phyloP scores from a whole-genome alignment of 2,113 vertebrate genomes.

The Dendrocopos noguchii region DNA sequence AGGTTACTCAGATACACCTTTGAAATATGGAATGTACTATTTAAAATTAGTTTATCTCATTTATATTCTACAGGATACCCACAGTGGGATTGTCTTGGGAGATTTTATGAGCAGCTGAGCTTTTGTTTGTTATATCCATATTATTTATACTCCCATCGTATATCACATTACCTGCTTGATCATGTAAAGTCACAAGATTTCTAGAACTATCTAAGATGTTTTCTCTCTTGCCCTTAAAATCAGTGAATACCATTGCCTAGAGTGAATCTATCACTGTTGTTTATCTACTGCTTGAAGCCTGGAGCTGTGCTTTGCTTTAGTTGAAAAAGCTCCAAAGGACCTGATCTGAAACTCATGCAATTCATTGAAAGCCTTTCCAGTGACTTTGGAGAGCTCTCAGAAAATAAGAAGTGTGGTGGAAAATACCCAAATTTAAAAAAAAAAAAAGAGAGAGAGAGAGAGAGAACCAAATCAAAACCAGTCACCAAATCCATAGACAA shows the following conservation, averaged over 20 bases:
- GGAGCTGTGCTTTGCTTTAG: neutral
- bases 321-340: neutral
- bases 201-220: neutral
- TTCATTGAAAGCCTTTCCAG: neutral
- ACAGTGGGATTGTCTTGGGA: neutral
- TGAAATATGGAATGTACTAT: neutral
- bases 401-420: neutral
- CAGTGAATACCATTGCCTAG: neutral
- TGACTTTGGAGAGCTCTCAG: neutral
- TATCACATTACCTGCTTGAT: neutral
- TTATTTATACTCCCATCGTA: neutral
- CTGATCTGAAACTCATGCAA: neutral
- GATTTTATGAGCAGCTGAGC: neutral
- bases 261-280: neutral
- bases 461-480: neutral
- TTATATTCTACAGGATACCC: constrained; percentile 9
- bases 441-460: too few relatives aligned
- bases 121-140: neutral
- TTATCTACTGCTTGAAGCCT: neutral
- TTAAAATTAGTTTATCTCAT: constrained; percentile 32
- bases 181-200: neutral
- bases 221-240: neutral
- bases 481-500: neutral
- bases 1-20: neutral
- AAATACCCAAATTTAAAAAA: neutral